A percentile compares a stretch with the other conserved stretches of the same genome.
phyloP scores from a whole-genome alignment of 2,888 invertebrate species.

The Stictocephala bisonia region DNA sequence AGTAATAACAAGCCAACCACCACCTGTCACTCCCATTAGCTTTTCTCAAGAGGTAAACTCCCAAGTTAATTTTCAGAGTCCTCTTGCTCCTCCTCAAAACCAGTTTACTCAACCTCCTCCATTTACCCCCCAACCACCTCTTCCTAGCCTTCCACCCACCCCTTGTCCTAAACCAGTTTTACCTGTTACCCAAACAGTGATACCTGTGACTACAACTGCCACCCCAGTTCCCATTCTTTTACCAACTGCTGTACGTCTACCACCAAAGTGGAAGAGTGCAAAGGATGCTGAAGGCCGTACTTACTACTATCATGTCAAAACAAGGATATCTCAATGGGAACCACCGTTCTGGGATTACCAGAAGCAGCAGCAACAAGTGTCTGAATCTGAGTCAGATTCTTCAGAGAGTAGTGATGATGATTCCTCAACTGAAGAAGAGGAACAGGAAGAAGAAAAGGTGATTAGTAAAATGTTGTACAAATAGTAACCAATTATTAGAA shows the following conservation, averaged over 20 bases:
- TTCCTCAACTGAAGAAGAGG: conserved; percentile 52
- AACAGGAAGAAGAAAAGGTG: conserved; percentile 56
- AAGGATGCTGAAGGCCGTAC: conserved; percentile 83
- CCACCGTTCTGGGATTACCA: conserved; percentile 66
- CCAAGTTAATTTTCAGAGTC: not conserved
- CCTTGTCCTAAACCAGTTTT: conserved; percentile 23
- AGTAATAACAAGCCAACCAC: not conserved
- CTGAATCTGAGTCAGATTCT: conserved; percentile 53
- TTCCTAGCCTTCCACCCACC: conserved; percentile 24
- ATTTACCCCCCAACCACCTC: conserved; percentile 40
- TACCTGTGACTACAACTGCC: conserved; percentile 56
- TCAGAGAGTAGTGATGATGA: conserved; percentile 51
- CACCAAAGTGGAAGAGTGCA: conserved; percentile 89
- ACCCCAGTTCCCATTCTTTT: conserved; percentile 53
- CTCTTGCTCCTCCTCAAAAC: not conserved
- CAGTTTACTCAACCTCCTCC: conserved; percentile 26
- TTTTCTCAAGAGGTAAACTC: not conserved
- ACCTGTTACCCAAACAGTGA: conserved; percentile 56
- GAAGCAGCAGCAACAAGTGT: conserved; percentile 51
- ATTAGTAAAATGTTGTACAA: not conserved
- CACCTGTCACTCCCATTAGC: not conserved
- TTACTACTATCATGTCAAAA: conserved; percentile 91
- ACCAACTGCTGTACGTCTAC: conserved; percentile 69
- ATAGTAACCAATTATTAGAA: not conserved
- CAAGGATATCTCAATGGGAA: conserved; percentile 82